Percentiles rank a stretch among this genome's conserved stretches.
phyloP scores from a whole-genome alignment of 2,113 vertebrate genomes.

The Sphyrna mokarran region DNA sequence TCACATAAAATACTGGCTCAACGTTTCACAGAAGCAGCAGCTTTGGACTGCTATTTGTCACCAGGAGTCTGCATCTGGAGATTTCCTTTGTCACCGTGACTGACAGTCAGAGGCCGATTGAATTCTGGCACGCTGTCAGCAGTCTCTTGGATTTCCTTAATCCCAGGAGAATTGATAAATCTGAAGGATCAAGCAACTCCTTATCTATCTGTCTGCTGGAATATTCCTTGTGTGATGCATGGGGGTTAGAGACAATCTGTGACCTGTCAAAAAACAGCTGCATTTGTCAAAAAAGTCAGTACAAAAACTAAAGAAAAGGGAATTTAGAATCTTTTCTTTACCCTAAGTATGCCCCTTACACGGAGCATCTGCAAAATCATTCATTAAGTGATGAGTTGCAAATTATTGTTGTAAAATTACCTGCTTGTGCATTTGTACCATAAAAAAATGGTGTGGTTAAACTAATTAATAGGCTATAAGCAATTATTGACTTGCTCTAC shows the following conservation, averaged over 20 bases:
- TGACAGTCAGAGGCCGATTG: neutral
- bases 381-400: neutral
- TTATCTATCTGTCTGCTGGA: constrained; percentile 18
- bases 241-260: neutral
- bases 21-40: neutral
- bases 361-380: neutral
- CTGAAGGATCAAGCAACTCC: neutral
- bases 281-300: neutral
- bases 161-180: neutral
- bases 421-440: neutral
- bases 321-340: neutral
- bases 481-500: constrained; percentile 7
- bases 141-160: neutral
- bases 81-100: neutral
- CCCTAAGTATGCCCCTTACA: too few relatives aligned
- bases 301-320: too few relatives aligned
- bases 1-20: neutral
- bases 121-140: neutral
- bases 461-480: neutral
- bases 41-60: neutral
- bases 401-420: neutral
- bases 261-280: neutral
- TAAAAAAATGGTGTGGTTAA: neutral
- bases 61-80: neutral
- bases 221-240: neutral